A percentile compares a stretch with the other conserved stretches of the same genome.
These are phyloP conservation scores for Dryas iulia DNA, from an alignment of 1,140 invertebrate genomes.

Conservation along the genomic window DNA sequence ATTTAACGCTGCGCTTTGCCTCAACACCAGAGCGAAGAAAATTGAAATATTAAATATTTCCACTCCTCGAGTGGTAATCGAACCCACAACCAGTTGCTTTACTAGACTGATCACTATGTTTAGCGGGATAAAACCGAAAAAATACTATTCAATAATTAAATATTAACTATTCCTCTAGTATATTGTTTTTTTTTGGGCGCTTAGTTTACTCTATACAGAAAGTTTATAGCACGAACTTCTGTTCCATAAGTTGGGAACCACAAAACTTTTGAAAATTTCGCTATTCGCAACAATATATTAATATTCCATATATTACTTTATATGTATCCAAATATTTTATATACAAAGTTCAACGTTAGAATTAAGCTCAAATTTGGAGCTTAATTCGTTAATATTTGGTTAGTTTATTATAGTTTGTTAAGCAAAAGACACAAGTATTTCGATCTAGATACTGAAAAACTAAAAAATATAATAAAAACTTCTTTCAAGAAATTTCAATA, in stretches of 20 bases:
- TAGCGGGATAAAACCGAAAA: no score
- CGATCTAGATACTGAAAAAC: no score
- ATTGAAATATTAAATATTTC: no score
- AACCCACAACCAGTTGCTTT: no score
- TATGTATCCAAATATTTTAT: background rate
- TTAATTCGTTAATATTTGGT: background rate
- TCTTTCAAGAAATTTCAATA: no score
- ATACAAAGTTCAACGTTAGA: background rate
- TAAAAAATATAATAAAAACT: no score
- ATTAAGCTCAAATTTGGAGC: background rate
- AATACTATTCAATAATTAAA: no score
- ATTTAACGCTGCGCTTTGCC: no score
- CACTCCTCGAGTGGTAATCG: no score
- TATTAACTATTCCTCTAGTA: slow-evolving; percentile 4
- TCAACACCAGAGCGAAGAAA: no score
- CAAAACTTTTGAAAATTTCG: slow-evolving; percentile 36
- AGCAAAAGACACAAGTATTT: no score
- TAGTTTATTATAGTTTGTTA: background rate
- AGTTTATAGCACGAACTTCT: slow-evolving; percentile 25
- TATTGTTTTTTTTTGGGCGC: slow-evolving; percentile 38
- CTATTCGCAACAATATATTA: slow-evolving; percentile 31
- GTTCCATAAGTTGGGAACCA: slow-evolving; percentile 37
- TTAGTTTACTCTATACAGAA: slow-evolving; percentile 15
- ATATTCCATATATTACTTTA: slow-evolving; percentile 23
- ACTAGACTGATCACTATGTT: no score